Conservation (phyloP, 1,140 invertebrate genomes). For the Drosophila truncata region DNA sequence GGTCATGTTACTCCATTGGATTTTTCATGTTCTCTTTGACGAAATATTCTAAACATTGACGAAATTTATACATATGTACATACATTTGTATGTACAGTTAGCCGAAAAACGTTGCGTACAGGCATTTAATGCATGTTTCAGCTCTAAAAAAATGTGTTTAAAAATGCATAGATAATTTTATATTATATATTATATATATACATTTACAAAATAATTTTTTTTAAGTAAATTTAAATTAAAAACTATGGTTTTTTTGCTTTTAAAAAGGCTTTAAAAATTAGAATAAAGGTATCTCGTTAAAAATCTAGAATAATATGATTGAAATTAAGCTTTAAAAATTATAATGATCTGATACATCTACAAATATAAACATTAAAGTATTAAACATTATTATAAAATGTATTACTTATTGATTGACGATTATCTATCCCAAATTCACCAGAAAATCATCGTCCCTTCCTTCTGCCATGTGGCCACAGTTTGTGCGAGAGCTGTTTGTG, state of each 20-base stretch:
- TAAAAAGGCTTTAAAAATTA: too few species aligned
- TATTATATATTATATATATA: too few species aligned
- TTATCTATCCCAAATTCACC: neutral
- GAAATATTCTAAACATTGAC: constrained; percentile 18
- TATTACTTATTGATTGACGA: neutral
- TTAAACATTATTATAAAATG: neutral
- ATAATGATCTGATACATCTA: neutral
- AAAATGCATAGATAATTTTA: neutral
- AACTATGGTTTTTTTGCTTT: too few species aligned
- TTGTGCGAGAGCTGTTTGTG: constrained; percentile 71
- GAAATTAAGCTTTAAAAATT: neutral
- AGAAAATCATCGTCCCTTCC: constrained; percentile 58
- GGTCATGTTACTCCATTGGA: neutral
- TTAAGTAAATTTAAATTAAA: too few species aligned
- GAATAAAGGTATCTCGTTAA: neutral
- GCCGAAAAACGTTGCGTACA: neutral
- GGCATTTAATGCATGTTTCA: neutral
- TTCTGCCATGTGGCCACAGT: constrained; percentile 69
- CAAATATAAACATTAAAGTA: neutral
- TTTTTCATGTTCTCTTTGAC: constrained; percentile 14
- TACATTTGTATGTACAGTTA: neutral
- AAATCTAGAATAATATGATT: neutral
- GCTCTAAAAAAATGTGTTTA: neutral
- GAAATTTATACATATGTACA: neutral
- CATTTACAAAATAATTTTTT: too few species aligned